Evolutionary conservation across 2,113 vertebrate genomes (phyloP), one percentile per base, ranked within the genome.

Genomic region (Ascaphus truei): DNA sequence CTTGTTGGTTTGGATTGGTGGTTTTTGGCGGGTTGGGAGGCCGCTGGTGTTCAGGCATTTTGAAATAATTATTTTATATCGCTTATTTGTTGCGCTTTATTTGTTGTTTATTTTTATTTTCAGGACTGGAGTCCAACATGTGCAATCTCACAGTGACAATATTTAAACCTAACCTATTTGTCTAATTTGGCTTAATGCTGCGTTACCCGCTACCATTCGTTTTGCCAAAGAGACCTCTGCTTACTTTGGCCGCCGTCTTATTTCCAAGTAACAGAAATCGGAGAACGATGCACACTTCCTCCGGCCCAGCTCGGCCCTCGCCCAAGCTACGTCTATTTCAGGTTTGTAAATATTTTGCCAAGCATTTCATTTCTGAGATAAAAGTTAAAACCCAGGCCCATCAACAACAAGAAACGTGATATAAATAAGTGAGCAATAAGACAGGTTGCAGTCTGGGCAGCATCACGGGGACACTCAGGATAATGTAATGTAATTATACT

Each of bases 291-390:
- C n/a, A 41, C 16, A 52, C 9, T 61, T 27, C 26, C 57, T 11
- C 26, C 30, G 34, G 31, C 25, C 34, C 9, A 2, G 33, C 25
- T 41, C 34, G 4, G 56, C 30, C 47, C 22, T 20, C 6, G 45
- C 23, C 31, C 57, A 71, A 71, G 33, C 23, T 18, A 7, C 18
- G 26, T 52, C n/a, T 22, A 33, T 11, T 25, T 36, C 25, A 39
- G 33, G 13, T 61, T 61, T 71, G 30, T 71, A 71, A 71, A 71
- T 52, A 71, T 61, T 60, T n/a, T 60, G 39, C 41, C n/a, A 71
- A 16, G 61, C 25, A 60, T 69, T 18, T 51, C 16, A 51, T 43
- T 15, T 52, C 16, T 61, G 57, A 71, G 43, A 51, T 60, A 56
- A 71, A 23, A n/a, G n/a, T 10, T 41, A 20, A 61, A 61, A 41